These are phyloP conservation scores for Pararge aegeria DNA, from an alignment of 1,140 invertebrate genomes.

Conservation along the genomic window DNA sequence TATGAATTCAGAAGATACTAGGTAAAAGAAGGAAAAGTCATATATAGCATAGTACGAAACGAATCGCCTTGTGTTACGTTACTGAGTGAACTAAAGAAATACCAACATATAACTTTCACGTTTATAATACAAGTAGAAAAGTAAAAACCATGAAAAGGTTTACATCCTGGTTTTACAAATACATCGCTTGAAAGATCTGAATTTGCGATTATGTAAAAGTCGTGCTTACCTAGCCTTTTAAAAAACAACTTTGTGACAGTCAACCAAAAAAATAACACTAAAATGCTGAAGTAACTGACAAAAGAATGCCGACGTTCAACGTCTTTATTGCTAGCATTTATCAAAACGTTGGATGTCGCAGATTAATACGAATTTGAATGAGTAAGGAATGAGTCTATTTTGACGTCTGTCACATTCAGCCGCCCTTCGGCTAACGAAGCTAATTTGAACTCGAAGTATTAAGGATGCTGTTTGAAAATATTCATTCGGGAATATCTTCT, in stretches of 20 bases:
- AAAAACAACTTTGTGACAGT: not conserved
- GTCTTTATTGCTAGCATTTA: conserved; percentile 27
- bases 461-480: conserved; percentile 40
- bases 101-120: too few relatives aligned
- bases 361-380: conserved; percentile 47
- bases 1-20: too few relatives aligned
- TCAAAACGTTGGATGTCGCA: conserved; percentile 38
- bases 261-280: conserved; percentile 5
- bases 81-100: too few relatives aligned
- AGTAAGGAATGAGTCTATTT: conserved; percentile 63
- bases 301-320: conserved; percentile 15
- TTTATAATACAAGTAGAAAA: too few relatives aligned
- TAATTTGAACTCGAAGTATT: conserved; percentile 57
- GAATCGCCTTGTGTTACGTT: too few relatives aligned
- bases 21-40: too few relatives aligned
- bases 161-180: not conserved
- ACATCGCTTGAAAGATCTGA: not conserved
- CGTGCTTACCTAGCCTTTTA: not conserved
- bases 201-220: not conserved
- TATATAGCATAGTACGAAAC: too few relatives aligned
- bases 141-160: too few relatives aligned
- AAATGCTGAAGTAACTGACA: not conserved
- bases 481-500: too few relatives aligned
- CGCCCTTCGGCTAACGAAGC: conserved; percentile 68
- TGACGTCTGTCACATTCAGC: conserved; percentile 68